A percentile compares a stretch with the other conserved stretches of the same genome.
Conservation (phyloP, 2,113 vertebrate genomes). For the Xiphophorus maculatus region DNA sequence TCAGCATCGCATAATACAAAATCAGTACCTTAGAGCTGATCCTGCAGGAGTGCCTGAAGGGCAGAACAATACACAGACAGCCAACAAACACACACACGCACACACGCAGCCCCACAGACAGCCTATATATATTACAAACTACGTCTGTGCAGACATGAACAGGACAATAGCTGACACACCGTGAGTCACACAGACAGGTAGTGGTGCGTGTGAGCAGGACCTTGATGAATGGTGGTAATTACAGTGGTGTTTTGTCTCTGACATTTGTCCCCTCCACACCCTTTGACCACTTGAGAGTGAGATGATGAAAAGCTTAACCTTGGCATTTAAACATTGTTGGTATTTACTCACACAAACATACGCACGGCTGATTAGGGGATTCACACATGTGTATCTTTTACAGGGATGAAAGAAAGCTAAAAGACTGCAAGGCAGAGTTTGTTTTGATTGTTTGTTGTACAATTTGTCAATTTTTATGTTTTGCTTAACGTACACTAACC, state of each 20-base stretch:
- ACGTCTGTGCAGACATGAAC: slow-evolving; percentile 17
- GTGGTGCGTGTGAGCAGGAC: slow-evolving; percentile 7
- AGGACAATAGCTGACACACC: slow-evolving; percentile 51
- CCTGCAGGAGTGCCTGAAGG: slow-evolving; percentile 49
- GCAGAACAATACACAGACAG: slow-evolving; percentile 50
- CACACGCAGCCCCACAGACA: background rate
- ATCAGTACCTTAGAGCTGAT: slow-evolving; percentile 56
- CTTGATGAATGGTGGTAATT: slow-evolving; percentile 55
- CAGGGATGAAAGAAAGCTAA: background rate
- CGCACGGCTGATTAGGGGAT: slow-evolving; percentile 23
- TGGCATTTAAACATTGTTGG: slow-evolving; percentile 46
- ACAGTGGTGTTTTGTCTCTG: slow-evolving; percentile 42
- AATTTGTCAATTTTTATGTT: background rate
- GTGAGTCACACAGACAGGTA: slow-evolving; percentile 36
- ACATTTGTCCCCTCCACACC: slow-evolving; percentile 60
- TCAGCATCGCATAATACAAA: slow-evolving; percentile 57
- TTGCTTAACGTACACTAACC: background rate
- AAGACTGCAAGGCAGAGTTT: background rate
- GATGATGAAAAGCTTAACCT: slow-evolving; percentile 65
- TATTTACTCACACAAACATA: slow-evolving; percentile 23
- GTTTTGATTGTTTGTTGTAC: background rate
- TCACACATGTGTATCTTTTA: slow-evolving; percentile 11
- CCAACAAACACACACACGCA: slow-evolving; percentile 20
- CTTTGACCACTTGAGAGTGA: slow-evolving; percentile 49
- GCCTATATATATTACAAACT: slow-evolving; percentile 7